A percentile compares a stretch with the other conserved stretches of the same genome.
phyloP scores from a whole-genome alignment of 2,797 vertebrate species.

The Myripristis murdjan region DNA sequence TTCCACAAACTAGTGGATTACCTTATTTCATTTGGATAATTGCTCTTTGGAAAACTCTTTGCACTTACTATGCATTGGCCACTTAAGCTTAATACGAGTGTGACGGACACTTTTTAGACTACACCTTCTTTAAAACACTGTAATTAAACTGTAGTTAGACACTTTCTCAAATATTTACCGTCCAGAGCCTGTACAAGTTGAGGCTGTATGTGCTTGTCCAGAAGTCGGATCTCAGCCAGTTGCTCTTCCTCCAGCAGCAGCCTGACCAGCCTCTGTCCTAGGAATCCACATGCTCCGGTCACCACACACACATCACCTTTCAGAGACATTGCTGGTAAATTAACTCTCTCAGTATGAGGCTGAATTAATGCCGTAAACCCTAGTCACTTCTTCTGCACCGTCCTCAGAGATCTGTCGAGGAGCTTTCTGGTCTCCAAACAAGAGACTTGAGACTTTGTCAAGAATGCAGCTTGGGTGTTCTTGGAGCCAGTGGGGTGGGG shows the following conservation, averaged over 20 bases:
- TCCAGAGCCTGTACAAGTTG: conserved; percentile 77
- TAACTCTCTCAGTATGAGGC: neutral
- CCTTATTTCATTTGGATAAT: no score
- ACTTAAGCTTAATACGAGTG: no score
- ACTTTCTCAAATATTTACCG: conserved; percentile 71
- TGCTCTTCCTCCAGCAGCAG: conserved; percentile 90
- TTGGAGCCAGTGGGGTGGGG: neutral
- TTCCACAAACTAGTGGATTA: no score
- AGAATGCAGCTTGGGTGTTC: neutral
- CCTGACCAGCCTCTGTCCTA: conserved; percentile 89
- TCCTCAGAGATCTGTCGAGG: neutral
- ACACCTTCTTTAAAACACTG: neutral
- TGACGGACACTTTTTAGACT: neutral
- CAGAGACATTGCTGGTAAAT: conserved; percentile 79
- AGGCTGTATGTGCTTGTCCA: conserved; percentile 86
- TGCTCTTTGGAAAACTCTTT: no score
- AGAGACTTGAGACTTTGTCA: neutral
- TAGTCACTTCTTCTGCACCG: neutral
- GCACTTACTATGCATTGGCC: no score
- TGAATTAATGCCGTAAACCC: neutral
- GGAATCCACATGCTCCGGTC: conserved; percentile 93
- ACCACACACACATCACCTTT: conserved; percentile 89
- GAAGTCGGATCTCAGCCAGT: conserved; percentile 86
- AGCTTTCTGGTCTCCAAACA: neutral
- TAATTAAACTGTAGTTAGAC: neutral